A percentile compares a stretch with the other conserved stretches of the same genome.
phyloP scores from a whole-genome alignment of 2,797 vertebrate species.

The Hylomyscus alleni region DNA sequence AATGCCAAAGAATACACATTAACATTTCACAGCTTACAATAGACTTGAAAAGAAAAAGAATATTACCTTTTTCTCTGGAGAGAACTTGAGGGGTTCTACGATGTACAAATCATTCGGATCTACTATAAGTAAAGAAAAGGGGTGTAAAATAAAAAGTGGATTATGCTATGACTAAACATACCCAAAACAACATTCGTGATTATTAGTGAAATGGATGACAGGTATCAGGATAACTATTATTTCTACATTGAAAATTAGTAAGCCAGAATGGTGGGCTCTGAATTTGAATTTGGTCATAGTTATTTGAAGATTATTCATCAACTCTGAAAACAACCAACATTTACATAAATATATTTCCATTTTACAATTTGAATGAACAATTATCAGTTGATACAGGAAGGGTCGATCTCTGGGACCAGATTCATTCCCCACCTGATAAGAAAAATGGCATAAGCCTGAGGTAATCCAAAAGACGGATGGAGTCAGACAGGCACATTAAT shows the following conservation, averaged over 20 bases:
- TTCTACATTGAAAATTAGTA: slow-evolving; percentile 26
- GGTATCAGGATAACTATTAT: neutral
- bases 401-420: neutral
- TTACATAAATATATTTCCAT: neutral
- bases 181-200: slow-evolving; percentile 24
- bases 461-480: neutral
- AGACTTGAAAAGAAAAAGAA: slow-evolving; percentile 83
- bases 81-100: slow-evolving; percentile 99
- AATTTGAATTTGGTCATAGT: neutral
- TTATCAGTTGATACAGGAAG: neutral
- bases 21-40: slow-evolving; percentile 17
- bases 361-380: neutral
- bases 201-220: slow-evolving; percentile 12
- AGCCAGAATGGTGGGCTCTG: slow-evolving; percentile 12
- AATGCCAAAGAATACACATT: slow-evolving; percentile 47
- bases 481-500: neutral
- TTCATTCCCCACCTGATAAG: slow-evolving; percentile 13
- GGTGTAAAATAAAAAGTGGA: slow-evolving; percentile 85
- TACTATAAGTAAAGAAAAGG: slow-evolving; percentile 92
- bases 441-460: slow-evolving; percentile 9
- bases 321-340: neutral
- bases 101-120: slow-evolving; percentile 99
- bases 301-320: neutral
- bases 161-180: slow-evolving; percentile 47
- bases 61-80: slow-evolving; percentile 99